A percentile compares a stretch with the other conserved stretches of the same genome.
These are phyloP conservation scores for Choloepus didactylus DNA, from an alignment of 2,797 vertebrate species.

Conservation along the genomic window DNA sequence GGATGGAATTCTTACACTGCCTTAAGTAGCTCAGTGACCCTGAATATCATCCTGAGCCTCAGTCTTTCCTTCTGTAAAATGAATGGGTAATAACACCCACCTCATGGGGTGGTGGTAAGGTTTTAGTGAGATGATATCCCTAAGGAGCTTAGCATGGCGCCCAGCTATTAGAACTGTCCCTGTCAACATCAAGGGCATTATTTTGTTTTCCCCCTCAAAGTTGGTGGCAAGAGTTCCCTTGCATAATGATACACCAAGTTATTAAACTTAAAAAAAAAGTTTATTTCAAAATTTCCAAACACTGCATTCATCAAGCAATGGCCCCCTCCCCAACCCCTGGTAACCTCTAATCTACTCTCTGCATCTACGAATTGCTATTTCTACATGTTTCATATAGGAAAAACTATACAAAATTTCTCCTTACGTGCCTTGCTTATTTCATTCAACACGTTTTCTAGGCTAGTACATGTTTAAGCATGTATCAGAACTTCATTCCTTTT, in stretches of 20 bases:
- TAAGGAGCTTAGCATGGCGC: neutral
- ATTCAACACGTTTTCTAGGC: no score
- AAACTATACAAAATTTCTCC: no score
- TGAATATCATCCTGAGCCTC: neutral
- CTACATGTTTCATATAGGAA: no score
- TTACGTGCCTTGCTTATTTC: no score
- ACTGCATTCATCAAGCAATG: no score
- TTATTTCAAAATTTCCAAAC: no score
- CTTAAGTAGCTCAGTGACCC: neutral
- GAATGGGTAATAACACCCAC: neutral
- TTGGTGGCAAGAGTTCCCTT: neutral
- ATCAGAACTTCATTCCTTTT: no score
- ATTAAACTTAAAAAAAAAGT: neutral
- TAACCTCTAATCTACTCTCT: no score
- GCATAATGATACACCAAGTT: neutral
- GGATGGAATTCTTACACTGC: neutral
- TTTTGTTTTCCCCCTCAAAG: neutral
- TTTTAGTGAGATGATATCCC: neutral
- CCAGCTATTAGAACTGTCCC: neutral
- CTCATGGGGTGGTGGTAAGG: neutral
- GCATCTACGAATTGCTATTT: no score
- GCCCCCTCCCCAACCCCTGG: no score
- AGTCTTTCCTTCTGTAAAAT: conserved; percentile 21
- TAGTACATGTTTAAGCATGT: no score
- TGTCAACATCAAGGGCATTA: neutral